Percentiles rank a stretch among this genome's conserved stretches.
Conservation (phyloP, 2,113 vertebrate species). For the Pristiophorus japonicus region DNA sequence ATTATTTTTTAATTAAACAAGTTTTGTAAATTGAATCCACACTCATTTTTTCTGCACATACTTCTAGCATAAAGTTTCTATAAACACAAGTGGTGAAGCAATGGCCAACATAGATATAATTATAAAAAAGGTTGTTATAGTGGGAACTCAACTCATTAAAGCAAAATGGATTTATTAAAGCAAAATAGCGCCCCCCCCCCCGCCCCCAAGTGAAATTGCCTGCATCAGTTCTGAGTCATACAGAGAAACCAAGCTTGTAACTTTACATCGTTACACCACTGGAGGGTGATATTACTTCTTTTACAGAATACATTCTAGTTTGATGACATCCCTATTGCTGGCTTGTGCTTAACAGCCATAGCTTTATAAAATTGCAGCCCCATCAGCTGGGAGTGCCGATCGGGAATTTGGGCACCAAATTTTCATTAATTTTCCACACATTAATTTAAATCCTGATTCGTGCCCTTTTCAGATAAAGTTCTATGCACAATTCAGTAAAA, state of each 20-base stretch:
- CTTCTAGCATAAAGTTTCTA: neutral
- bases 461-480: neutral
- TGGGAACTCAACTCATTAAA: neutral
- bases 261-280: neutral
- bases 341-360: neutral
- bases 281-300: neutral
- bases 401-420: neutral
- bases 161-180: too few species aligned
- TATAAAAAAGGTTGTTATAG: neutral
- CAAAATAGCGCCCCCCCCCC: neutral
- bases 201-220: neutral
- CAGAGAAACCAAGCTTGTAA: neutral
- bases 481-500: neutral
- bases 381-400: neutral
- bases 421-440: neutral
- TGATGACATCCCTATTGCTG: neutral
- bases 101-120: neutral
- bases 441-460: neutral
- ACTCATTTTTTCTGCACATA: neutral
- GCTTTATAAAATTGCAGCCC: neutral
- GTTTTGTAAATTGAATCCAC: conserved; percentile 19
- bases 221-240: neutral
- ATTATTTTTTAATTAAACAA: neutral
- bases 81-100: neutral
- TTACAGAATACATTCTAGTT: neutral